These are phyloP conservation scores for Ginglymostoma cirratum DNA, from an alignment of 2,113 vertebrate genomes.

Conservation along the genomic window DNA sequence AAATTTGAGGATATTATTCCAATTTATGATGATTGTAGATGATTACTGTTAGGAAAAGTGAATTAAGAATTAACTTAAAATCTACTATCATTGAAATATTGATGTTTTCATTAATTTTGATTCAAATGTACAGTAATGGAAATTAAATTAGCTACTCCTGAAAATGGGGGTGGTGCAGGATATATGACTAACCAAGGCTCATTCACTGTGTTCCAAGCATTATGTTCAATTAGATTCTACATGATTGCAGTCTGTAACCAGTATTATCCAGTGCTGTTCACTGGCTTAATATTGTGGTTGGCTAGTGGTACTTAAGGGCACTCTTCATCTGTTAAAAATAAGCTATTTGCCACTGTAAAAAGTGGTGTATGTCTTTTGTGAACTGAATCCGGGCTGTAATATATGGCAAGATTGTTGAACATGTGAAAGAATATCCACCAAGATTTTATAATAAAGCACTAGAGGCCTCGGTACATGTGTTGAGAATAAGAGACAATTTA, in stretches of 20 bases:
- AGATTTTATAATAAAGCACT: too few species aligned
- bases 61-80: background rate
- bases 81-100: background rate
- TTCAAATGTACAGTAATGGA: background rate
- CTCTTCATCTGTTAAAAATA: too few species aligned
- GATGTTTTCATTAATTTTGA: background rate
- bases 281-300: too few species aligned
- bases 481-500: too few species aligned
- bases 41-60: background rate
- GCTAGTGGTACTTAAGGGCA: too few species aligned
- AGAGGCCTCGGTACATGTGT: too few species aligned
- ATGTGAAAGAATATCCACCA: too few species aligned
- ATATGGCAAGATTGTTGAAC: too few species aligned
- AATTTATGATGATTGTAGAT: background rate
- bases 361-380: too few species aligned
- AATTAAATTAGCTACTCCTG: background rate
- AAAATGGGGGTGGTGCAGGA: background rate
- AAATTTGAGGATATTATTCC: background rate
- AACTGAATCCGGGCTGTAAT: too few species aligned
- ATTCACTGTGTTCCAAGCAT: background rate
- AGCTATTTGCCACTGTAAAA: too few species aligned
- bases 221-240: background rate
- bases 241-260: background rate
- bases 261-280: background rate
- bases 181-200: background rate